A percentile compares a stretch with the other conserved stretches of the same genome.
Evolutionary conservation across 2,797 vertebrate species (phyloP).

Genomic region (Myotis vivesi): DNA sequence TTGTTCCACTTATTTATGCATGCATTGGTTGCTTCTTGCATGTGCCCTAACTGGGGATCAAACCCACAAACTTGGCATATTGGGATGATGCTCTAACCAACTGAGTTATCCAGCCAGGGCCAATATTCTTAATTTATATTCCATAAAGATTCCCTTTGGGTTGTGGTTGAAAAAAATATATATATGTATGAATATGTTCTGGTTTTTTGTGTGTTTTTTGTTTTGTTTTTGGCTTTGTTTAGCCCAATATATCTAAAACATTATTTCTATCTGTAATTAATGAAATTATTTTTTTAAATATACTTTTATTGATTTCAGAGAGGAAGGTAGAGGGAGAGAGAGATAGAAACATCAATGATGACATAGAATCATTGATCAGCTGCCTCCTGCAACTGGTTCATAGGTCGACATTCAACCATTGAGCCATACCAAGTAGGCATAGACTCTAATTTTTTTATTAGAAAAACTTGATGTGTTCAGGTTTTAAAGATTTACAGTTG

Average conservation of each 20-base stretch:
- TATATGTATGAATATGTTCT: background rate
- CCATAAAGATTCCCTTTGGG: background rate
- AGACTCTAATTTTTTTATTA: slow-evolving; percentile 5
- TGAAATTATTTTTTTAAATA: background rate
- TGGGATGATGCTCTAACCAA: too few species aligned
- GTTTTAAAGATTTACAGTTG: background rate
- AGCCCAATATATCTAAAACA: background rate
- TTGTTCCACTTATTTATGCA: too few species aligned
- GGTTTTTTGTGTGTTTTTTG: background rate
- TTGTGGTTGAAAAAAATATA: background rate
- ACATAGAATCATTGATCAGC: background rate
- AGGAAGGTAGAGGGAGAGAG: background rate
- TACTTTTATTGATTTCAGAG: too few species aligned
- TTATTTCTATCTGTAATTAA: slow-evolving; percentile 29
- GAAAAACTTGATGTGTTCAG: slow-evolving; percentile 37
- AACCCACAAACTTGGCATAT: too few species aligned
- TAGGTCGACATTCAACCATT: background rate
- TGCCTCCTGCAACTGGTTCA: background rate
- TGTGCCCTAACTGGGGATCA: too few species aligned
- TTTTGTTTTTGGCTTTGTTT: background rate
- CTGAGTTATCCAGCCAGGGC: too few species aligned
- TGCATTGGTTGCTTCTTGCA: too few species aligned
- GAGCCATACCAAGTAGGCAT: background rate
- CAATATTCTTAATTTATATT: background rate
- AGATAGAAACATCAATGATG: background rate